Evolutionary conservation across 2,113 vertebrate genomes (phyloP), one percentile per base, ranked within the genome.

Genomic region (Perca schrenkii): DNA sequence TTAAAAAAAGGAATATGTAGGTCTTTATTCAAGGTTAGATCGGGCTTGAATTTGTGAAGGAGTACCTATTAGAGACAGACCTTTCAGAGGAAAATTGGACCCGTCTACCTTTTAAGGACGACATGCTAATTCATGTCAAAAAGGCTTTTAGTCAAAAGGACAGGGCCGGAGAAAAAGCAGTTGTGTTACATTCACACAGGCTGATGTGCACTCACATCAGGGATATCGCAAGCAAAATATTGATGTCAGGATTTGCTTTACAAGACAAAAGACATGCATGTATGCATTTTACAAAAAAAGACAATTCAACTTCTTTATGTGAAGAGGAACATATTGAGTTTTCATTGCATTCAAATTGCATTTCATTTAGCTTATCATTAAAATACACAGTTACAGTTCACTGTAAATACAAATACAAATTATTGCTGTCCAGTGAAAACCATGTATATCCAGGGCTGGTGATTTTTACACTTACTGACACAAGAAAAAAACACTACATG

Each of bases 71-170:
- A 97, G 95, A 97, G 92, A 95, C 92, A 96, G 96, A 97, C 96
- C 96, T 98, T 97, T 98, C 96, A 97, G 94, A 93, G 93, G 96
- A 94, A 98, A 97, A 99, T 98, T 97, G 97, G 96, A 95, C 94
- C 91, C 92, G 92, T 95, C 96, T 97, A 97, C 97, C 96, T 98
- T 97, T 98, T 96, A 97, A 97, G 95, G 95, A 97, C 94, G 95
- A 96, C 96, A 98, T 98, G 97, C 97, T 97, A 98, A 99, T 99
- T 98, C 97, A 94, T 97, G 96, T 97, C 94, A 90, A 91, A 94
- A 89, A 89, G 84, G 91, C 92, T 94, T 94, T 95, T 94, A 91
- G 84, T 90, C 86, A 85, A 88, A 95, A 95, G 91, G 90, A 90
- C 86, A 66, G 82, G 82, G 77, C 79, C 58, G 3, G 73, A 73